phyloP scores from a whole-genome alignment of 2,888 invertebrate species.

The Alviniconcha strummeri region DNA sequence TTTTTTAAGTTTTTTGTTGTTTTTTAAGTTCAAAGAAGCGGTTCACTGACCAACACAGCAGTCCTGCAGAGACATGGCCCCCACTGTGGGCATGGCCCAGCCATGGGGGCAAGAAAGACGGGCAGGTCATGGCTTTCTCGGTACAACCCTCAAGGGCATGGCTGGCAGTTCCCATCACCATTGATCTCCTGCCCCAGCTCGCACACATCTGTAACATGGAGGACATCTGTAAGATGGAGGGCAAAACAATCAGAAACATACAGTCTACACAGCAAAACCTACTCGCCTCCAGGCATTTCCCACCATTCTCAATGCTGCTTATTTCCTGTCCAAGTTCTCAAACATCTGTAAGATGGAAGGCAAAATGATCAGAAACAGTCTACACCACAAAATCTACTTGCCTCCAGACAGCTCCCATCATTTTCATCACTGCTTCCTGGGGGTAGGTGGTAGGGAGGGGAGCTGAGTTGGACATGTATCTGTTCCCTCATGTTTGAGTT shows the following conservation, averaged over 20 bases:
- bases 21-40: no score
- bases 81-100: constrained; percentile 89
- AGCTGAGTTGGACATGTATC: no score
- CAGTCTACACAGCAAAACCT: no score
- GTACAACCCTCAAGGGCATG: constrained; percentile 93
- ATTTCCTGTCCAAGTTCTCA: constrained; percentile 58
- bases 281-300: constrained; percentile 80
- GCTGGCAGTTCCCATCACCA: constrained; percentile 81
- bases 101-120: constrained; percentile 92
- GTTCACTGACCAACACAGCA: constrained; percentile 53
- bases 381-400: no score
- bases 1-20: no score
- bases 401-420: constrained; percentile 86
- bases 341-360: constrained; percentile 42
- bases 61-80: constrained; percentile 79
- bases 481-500: no score
- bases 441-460: no score
- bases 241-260: no score
- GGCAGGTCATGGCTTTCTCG: constrained; percentile 94
- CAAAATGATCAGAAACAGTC: no score
- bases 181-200: constrained; percentile 54
- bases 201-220: constrained; percentile 51
- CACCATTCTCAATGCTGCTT: constrained; percentile 79
- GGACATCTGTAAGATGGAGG: constrained; percentile 43
- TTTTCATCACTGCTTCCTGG: constrained; percentile 72